Evolutionary conservation across 2,113 vertebrate species (phyloP), one percentile per base, ranked within the genome.

Genomic region (Hyla sarda): DNA sequence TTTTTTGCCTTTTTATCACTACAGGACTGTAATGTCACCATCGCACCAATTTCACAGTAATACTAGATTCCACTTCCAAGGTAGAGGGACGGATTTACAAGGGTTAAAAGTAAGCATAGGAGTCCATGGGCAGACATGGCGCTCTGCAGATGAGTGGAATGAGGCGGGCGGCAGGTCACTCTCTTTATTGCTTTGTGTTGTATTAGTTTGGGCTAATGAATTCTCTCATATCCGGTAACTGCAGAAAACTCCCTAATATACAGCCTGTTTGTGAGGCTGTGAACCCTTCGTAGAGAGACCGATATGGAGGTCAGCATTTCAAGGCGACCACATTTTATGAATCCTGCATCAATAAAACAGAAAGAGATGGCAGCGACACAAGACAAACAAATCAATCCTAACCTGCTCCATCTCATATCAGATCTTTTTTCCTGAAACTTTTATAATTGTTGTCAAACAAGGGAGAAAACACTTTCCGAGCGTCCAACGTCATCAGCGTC

Each of bases 221-320:
- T 87, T 87, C 82, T 87, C 77, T 87, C 85, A 87, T 87, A 82
- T 87, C 78, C 85, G 85, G 76, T 74, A 76, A 25, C 65, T 80
- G 62, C 32, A 58, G 32, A 28, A 74, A 58, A n/a, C 41, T 37
- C 75, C 32, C 13, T 56, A 69, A 86, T 79, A 72, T 86, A 47
- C 76, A 58, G 37, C n/a, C 75, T 54, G 84, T 30, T 37, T 16
- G 60, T 71, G 75, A 56, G 83, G 83, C 83, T 58, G 32, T 56
- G n/a, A 54, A 79, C 16, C 60, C 83, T 78, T 52, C 32, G 65
- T 45, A 67, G 73, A 21, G 45, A 47, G 58, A 65, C 54, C 75
- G 11, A 30, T 5, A 6, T 34, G 84, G 76, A 56, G 84, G 76
- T 86, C 84, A 72, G 30, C 28, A 5, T 56, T 28, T 83, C 82